A percentile compares a stretch with the other conserved stretches of the same genome.
Evolutionary conservation across 2,797 vertebrate species (phyloP).

Genomic region (Xenopus petersii): DNA sequence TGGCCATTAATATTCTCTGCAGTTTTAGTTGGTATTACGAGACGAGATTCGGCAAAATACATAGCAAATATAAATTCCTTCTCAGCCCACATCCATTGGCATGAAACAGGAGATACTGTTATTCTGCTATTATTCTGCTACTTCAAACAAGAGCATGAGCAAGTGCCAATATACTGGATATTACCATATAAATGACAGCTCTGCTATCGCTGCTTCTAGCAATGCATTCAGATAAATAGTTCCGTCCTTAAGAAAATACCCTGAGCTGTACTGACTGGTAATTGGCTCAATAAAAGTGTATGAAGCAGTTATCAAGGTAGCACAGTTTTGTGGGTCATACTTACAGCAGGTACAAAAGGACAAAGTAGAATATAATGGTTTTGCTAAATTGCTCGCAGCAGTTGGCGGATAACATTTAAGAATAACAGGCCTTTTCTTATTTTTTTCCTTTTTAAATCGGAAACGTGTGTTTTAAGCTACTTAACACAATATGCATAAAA

Average conservation of each 20-base stretch:
- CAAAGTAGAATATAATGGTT: background rate
- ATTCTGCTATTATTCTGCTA: slow-evolving; percentile 2
- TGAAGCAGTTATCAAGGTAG: background rate
- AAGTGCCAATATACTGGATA: background rate
- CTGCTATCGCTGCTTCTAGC: background rate
- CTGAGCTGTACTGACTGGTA: background rate
- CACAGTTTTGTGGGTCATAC: background rate
- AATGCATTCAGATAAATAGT: slow-evolving; percentile 5
- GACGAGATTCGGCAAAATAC: background rate
- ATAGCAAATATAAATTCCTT: background rate
- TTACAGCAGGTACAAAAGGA: background rate
- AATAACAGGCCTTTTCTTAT: slow-evolving; percentile 20
- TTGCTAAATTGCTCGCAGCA: background rate
- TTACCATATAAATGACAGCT: slow-evolving; percentile 7
- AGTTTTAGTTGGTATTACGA: slow-evolving; percentile 18
- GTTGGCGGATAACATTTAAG: background rate
- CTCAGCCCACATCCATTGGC: background rate
- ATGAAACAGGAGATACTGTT: background rate
- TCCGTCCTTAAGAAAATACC: background rate
- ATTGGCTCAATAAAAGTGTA: slow-evolving; percentile 1
- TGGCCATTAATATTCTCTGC: background rate
- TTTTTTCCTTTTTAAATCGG: background rate
- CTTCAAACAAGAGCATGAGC: slow-evolving; percentile 4
- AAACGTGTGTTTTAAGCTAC: background rate
- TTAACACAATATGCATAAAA: background rate